Conservation (phyloP, 1,140 invertebrate genomes). For the Diachasma alloeum region DNA sequence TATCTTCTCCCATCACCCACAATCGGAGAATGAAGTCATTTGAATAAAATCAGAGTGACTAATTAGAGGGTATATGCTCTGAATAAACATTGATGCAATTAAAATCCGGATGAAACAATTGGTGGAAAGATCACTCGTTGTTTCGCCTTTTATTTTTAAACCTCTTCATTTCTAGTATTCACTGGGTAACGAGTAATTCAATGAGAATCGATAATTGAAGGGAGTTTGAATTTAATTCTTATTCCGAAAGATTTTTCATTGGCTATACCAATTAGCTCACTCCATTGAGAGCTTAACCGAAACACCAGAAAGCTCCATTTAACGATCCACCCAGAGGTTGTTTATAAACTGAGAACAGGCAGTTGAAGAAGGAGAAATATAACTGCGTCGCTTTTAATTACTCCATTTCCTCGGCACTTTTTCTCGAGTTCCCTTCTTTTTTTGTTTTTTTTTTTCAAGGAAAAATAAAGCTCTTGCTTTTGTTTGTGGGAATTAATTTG, state of each 20-base stretch:
- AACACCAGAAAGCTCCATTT: conserved; percentile 13
- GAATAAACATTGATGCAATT: background rate
- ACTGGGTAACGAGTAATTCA: background rate
- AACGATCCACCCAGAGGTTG: conserved; percentile 7
- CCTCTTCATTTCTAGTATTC: background rate
- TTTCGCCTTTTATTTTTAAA: background rate
- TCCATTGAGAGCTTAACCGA: conserved; percentile 1
- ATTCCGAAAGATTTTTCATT: conserved; percentile 2
- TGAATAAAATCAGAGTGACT: background rate
- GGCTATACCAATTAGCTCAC: conserved; percentile 14
- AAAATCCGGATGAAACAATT: background rate
- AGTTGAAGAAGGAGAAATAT: background rate
- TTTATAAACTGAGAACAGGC: conserved; percentile 9
- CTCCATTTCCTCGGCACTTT: background rate
- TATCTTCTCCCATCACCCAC: too few relatives aligned
- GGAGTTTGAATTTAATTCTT: conserved; percentile 12
- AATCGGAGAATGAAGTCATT: background rate
- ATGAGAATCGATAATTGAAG: conserved; percentile 13
- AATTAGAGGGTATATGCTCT: background rate
- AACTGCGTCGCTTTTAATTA: background rate
- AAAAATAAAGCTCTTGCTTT: background rate
- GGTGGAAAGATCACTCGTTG: background rate
- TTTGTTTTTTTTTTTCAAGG: background rate
- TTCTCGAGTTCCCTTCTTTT: background rate
- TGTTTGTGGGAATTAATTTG: background rate